A percentile compares a stretch with the other conserved stretches of the same genome.
These are phyloP conservation scores for Drosophila saltans DNA, from an alignment of 1,140 invertebrate species.

Conservation along the genomic window DNA sequence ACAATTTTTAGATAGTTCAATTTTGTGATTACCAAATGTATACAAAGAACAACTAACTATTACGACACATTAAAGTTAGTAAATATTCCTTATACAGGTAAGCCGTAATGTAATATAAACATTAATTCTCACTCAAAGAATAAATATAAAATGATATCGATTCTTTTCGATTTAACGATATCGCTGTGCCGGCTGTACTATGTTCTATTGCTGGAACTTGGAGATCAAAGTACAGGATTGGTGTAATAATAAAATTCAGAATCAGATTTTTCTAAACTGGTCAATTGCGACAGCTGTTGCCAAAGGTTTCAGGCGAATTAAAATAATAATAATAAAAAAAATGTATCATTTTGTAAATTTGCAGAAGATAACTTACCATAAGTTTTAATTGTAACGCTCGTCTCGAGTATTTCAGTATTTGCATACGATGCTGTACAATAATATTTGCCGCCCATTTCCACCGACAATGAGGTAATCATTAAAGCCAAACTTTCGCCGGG, in stretches of 20 bases:
- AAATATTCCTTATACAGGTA: too few species aligned
- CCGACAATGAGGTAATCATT: conserved; percentile 89
- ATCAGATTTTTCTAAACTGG: not conserved
- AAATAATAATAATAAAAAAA: conserved; percentile 1
- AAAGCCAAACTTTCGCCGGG: conserved; percentile 87
- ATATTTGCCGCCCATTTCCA: conserved; percentile 91
- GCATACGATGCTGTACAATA: conserved; percentile 92
- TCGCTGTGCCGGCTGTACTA: not conserved
- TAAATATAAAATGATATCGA: too few species aligned
- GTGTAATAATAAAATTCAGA: not conserved
- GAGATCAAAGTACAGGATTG: too few species aligned
- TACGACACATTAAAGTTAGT: too few species aligned
- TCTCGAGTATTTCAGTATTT: conserved; percentile 86
- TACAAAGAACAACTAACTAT: not conserved
- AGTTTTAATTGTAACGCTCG: conserved; percentile 88
- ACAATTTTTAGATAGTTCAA: not conserved
- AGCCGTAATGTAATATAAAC: too few species aligned
- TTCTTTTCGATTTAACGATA: too few species aligned
- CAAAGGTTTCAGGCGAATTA: not conserved
- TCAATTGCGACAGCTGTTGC: not conserved
- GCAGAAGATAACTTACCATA: conserved; percentile 86
- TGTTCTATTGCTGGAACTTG: not conserved
- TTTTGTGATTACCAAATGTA: not conserved
- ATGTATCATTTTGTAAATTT: not conserved
- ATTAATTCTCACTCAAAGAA: too few species aligned